phyloP scores from a whole-genome alignment of 1,140 invertebrate genomes.

The Berghia stephanieae region DNA sequence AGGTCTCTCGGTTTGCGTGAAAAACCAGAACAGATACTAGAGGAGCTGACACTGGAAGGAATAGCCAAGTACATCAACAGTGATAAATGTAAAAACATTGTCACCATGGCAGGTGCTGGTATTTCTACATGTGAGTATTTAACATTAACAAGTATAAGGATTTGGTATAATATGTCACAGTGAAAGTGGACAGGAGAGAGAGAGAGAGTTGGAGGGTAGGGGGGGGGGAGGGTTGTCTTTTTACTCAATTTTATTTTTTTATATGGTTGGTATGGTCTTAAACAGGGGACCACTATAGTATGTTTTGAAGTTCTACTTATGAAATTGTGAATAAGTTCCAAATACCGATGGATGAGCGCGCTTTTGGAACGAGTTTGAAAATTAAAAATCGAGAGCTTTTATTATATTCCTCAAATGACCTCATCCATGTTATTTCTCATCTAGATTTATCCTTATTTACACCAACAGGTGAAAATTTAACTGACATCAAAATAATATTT shows the following conservation, averaged over 20 bases:
- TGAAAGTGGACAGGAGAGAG: neutral
- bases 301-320: too few species aligned
- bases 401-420: too few species aligned
- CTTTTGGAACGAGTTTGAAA: too few species aligned
- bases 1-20: conserved; percentile 16
- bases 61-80: conserved; percentile 78
- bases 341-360: too few species aligned
- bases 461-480: too few species aligned
- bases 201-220: conserved; percentile 1
- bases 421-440: too few species aligned
- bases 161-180: neutral
- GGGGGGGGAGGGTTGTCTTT: neutral
- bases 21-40: conserved; percentile 36
- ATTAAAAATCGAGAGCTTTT: too few species aligned
- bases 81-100: conserved; percentile 82
- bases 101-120: conserved; percentile 92
- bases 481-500: too few species aligned
- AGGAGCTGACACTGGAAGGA: conserved; percentile 71
- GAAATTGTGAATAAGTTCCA: too few species aligned
- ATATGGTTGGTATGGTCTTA: neutral
- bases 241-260: neutral
- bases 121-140: conserved; percentile 88
- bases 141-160: neutral
- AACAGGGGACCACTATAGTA: too few species aligned
- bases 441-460: too few species aligned